These are phyloP conservation scores for Liasis olivaceus DNA, from an alignment of 2,797 vertebrate genomes.

Conservation along the genomic window DNA sequence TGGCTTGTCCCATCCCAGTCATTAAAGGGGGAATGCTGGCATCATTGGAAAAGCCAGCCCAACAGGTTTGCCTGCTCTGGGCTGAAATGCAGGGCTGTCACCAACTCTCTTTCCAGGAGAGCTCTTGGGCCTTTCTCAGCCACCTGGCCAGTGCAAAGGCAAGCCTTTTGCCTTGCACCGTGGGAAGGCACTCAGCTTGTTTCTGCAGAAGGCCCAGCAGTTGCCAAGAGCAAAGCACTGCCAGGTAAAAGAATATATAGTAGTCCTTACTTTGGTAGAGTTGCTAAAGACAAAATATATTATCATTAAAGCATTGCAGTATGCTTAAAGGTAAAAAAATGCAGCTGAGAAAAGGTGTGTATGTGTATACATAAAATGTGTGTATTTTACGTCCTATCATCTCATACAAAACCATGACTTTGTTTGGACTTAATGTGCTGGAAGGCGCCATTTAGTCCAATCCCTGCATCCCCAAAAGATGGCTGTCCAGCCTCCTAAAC, in stretches of 20 bases:
- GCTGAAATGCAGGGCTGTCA: neutral
- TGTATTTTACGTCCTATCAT: no score
- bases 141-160: neutral
- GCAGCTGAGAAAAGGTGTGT: neutral
- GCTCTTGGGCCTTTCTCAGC: neutral
- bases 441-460: neutral
- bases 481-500: neutral
- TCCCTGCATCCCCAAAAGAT: neutral
- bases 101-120: neutral
- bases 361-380: no score
- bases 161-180: neutral
- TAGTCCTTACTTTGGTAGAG: neutral
- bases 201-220: neutral
- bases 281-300: neutral
- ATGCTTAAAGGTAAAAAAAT: neutral
- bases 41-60: neutral
- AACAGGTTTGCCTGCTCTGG: neutral
- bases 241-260: neutral
- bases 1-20: neutral
- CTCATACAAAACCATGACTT: no score
- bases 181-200: neutral
- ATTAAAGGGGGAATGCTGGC: neutral
- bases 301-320: neutral
- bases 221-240: neutral
- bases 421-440: neutral